A percentile compares a stretch with the other conserved stretches of the same genome.
These are phyloP conservation scores for Drosophila ustulata DNA, from an alignment of 2,888 invertebrate genomes.

Conservation along the genomic window DNA sequence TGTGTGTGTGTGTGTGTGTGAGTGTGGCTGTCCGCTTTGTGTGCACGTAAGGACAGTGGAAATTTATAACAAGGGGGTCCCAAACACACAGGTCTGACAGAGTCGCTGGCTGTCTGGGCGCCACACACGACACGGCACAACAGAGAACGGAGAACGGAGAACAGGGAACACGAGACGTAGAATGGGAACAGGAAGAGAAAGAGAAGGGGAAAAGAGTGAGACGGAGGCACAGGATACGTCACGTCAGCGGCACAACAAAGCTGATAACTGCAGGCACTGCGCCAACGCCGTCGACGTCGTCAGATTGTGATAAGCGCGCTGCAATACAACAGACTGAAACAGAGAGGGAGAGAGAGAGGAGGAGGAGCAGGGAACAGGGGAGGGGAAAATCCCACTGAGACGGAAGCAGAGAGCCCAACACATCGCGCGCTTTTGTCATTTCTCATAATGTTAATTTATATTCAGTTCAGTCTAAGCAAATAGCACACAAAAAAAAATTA, in stretches of 20 bases:
- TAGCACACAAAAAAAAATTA: conserved; percentile 59
- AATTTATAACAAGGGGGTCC: conserved; percentile 50
- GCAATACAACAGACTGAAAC: conserved; percentile 12
- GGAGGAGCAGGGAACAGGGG: too few species aligned
- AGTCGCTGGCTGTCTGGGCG: conserved; percentile 37
- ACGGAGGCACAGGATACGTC: conserved; percentile 53
- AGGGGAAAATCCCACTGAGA: conserved; percentile 6
- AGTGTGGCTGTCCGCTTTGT: conserved; percentile 47
- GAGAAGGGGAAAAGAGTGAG: not conserved
- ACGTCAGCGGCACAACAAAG: conserved; percentile 64
- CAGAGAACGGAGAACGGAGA: not conserved
- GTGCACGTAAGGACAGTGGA: conserved; percentile 48
- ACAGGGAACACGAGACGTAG: not conserved
- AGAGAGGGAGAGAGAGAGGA: not conserved
- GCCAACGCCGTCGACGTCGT: conserved; percentile 36
- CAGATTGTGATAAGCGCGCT: conserved; percentile 58
- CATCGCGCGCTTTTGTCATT: conserved; percentile 73
- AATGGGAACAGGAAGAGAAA: not conserved
- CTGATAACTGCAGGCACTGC: conserved; percentile 62
- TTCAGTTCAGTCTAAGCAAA: conserved; percentile 79
- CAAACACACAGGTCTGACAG: conserved; percentile 37
- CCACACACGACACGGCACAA: conserved; percentile 27
- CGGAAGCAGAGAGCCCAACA: conserved; percentile 51
- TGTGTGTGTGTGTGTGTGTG: conserved; percentile 17
- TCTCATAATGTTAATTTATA: conserved; percentile 80